These are phyloP conservation scores for Drosophila gaucha DNA, from an alignment of 2,888 invertebrate species.

Conservation along the genomic window DNA sequence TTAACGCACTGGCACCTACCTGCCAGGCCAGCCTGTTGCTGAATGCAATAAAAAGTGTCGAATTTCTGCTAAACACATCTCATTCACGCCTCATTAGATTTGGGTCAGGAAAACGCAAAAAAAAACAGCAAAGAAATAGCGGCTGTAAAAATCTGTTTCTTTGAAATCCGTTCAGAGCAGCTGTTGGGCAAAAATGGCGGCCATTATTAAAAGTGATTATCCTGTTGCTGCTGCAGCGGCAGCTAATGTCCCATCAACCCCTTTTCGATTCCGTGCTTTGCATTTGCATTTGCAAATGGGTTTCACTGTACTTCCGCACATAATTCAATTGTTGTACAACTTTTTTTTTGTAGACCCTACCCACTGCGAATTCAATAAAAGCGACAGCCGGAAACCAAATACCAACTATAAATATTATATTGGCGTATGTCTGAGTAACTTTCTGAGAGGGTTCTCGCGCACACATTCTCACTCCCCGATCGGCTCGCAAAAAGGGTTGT, in stretches of 20 bases:
- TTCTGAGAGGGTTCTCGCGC: conserved; percentile 23
- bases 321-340: conserved; percentile 54
- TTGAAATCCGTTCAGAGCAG: conserved; percentile 27
- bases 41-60: conserved; percentile 39
- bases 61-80: conserved; percentile 52
- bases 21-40: conserved; percentile 57
- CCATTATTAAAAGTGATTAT: conserved; percentile 55
- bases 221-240: conserved; percentile 54
- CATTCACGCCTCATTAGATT: conserved; percentile 57
- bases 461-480: conserved; percentile 16
- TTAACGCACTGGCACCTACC: conserved; percentile 25
- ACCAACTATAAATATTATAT: conserved; percentile 78
- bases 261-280: conserved; percentile 50
- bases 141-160: not conserved
- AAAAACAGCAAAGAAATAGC: not conserved
- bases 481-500: conserved; percentile 66
- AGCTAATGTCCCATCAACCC: conserved; percentile 57
- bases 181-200: conserved; percentile 39
- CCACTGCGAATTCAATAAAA: conserved; percentile 65
- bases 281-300: conserved; percentile 40
- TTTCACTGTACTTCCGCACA: conserved; percentile 52
- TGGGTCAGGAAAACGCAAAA: conserved; percentile 32
- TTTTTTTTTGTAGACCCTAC: conserved; percentile 22
- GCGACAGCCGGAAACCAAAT: conserved; percentile 71
- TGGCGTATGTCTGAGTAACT: conserved; percentile 60